These are phyloP conservation scores for Tenualosa thibaudeaui DNA, from an alignment of 2,797 vertebrate species.

Conservation along the genomic window DNA sequence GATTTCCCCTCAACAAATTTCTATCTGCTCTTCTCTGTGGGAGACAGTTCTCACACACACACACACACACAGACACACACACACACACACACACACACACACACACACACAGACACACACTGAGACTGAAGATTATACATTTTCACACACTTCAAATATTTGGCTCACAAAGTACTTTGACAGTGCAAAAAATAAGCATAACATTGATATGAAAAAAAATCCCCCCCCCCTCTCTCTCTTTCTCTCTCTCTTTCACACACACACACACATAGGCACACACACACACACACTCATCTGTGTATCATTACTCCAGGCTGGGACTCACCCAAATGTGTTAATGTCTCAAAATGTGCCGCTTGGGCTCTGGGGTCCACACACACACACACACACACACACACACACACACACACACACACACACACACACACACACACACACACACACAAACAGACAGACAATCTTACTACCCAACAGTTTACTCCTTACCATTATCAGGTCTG, in stretches of 20 bases:
- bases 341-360: constrained; percentile 59
- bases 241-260: constrained; percentile 5
- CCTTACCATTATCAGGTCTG: background rate
- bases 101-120: constrained; percentile 35
- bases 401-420: constrained; percentile 18
- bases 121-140: background rate
- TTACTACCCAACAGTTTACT: background rate
- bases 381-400: constrained; percentile 16
- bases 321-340: constrained; percentile 66
- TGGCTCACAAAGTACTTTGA: background rate
- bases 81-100: constrained; percentile 39
- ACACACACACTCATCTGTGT: constrained; percentile 60
- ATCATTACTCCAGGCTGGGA: constrained; percentile 65
- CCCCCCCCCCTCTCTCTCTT: constrained; percentile 65
- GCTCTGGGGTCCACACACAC: constrained; percentile 30
- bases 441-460: background rate
- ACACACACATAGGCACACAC: constrained; percentile 34
- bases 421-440: constrained; percentile 5
- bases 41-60: constrained; percentile 20
- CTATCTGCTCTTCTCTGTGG: constrained; percentile 68
- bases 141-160: background rate
- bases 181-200: background rate
- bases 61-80: constrained; percentile 40
- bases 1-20: constrained; percentile 95
- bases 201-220: background rate